Percentiles rank a stretch among this genome's conserved stretches.
These are phyloP conservation scores for Diaphora mendica DNA, from an alignment of 2,888 invertebrate species.

Conservation along the genomic window DNA sequence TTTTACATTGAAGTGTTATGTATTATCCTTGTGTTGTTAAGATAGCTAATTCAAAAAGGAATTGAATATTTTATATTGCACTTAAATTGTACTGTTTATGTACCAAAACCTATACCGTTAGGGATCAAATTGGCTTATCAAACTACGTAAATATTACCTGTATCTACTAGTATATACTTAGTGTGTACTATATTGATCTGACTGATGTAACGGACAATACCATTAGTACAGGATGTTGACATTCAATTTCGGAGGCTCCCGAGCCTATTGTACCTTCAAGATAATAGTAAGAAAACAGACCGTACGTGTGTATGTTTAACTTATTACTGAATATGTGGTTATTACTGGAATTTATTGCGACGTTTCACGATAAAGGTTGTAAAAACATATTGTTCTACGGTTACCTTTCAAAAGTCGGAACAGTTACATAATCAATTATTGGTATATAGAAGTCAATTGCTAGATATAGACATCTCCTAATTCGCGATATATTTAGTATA, in stretches of 20 bases:
- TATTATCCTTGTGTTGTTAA: too few relatives aligned
- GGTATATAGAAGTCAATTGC: neutral
- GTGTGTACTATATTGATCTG: slow-evolving; percentile 5
- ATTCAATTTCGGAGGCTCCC: slow-evolving; percentile 45
- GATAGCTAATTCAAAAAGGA: too few relatives aligned
- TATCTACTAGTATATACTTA: neutral
- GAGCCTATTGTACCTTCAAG: slow-evolving; percentile 15
- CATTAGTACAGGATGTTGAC: slow-evolving; percentile 40
- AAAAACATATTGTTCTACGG: neutral
- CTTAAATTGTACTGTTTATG: neutral
- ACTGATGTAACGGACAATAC: slow-evolving; percentile 19
- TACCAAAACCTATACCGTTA: neutral
- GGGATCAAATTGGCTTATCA: neutral
- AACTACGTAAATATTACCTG: neutral
- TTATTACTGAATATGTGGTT: slow-evolving; percentile 8
- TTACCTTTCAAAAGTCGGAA: neutral
- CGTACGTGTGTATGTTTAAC: slow-evolving; percentile 18
- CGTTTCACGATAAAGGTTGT: neutral
- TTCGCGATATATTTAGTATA: too few relatives aligned
- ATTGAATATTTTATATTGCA: too few relatives aligned
- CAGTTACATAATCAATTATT: neutral
- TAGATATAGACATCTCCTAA: too few relatives aligned
- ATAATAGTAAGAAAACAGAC: slow-evolving; percentile 37
- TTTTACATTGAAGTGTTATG: too few relatives aligned
- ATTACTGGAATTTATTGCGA: neutral